phyloP scores from a whole-genome alignment of 2,113 vertebrate species.

The Euleptes europaea region DNA sequence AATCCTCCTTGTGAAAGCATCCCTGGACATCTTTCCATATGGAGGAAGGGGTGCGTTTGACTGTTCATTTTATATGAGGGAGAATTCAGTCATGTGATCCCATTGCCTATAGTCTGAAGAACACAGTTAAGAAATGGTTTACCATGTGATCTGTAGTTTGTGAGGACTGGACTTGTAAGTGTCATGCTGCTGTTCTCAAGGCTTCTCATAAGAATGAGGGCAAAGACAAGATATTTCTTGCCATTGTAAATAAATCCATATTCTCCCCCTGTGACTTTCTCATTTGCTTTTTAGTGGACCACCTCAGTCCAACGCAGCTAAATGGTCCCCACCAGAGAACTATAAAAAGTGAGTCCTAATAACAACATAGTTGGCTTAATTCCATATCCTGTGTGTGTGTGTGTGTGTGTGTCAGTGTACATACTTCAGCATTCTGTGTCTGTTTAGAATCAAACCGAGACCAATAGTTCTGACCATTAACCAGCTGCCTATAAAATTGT shows the following conservation, averaged over 20 bases:
- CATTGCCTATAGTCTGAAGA: too few relatives aligned
- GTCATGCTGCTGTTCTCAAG: accelerated
- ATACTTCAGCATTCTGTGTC: neutral
- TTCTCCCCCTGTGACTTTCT: neutral
- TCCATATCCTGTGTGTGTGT: neutral
- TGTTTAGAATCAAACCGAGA: slow-evolving; percentile 8
- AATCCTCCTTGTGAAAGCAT: too few relatives aligned
- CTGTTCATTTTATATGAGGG: neutral
- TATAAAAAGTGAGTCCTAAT: slow-evolving; percentile 86
- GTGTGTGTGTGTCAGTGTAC: neutral
- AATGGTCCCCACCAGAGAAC: slow-evolving; percentile 91
- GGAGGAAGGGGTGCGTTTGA: neutral
- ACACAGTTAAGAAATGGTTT: neutral
- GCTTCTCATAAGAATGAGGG: neutral
- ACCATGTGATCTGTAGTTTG: neutral
- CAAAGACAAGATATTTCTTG: neutral
- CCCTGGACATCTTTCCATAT: neutral
- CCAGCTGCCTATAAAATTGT: neutral
- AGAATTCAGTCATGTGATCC: neutral
- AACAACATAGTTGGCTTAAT: neutral
- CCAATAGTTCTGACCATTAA: neutral
- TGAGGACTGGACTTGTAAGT: neutral
- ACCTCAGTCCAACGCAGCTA: slow-evolving; percentile 70
- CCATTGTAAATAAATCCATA: neutral
- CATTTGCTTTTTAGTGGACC: slow-evolving; percentile 71